Evolutionary conservation across 2,888 invertebrate genomes (phyloP).

Genomic region (Athrips mouffetella): DNA sequence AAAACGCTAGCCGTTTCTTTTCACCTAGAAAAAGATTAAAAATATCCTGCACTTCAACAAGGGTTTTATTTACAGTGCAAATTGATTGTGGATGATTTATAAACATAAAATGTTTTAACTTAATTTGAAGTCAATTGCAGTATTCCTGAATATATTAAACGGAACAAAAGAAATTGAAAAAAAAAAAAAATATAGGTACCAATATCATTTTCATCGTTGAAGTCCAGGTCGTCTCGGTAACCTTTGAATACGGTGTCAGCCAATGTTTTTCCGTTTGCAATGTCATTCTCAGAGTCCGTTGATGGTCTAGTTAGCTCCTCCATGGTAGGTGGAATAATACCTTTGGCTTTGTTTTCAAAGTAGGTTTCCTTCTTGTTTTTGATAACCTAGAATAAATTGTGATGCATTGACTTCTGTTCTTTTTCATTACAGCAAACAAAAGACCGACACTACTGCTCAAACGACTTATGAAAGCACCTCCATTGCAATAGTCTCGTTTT

Average conservation of each 20-base stretch:
- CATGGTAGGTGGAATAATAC: slow-evolving; percentile 55
- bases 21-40: slow-evolving; percentile 70
- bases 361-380: slow-evolving; percentile 80
- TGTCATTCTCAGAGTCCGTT: slow-evolving; percentile 42
- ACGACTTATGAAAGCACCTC: too few species aligned
- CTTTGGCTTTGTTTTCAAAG: slow-evolving; percentile 68
- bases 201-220: slow-evolving; percentile 88
- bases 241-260: slow-evolving; percentile 79
- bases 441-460: too few species aligned
- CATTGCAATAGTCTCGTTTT: too few species aligned
- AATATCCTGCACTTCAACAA: not conserved
- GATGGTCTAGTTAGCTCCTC: slow-evolving; percentile 56
- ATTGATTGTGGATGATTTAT: too few species aligned
- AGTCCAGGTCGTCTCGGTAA: slow-evolving; percentile 87
- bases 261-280: slow-evolving; percentile 37
- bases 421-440: too few species aligned
- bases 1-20: slow-evolving; percentile 90
- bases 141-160: too few species aligned
- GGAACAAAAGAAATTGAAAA: too few species aligned
- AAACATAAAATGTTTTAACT: too few species aligned
- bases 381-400: slow-evolving; percentile 63
- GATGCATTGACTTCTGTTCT: too few species aligned
- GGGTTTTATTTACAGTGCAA: too few species aligned
- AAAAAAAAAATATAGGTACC: too few species aligned
- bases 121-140: too few species aligned